A percentile compares a stretch with the other conserved stretches of the same genome.
Evolutionary conservation across 2,797 vertebrate genomes (phyloP).

Genomic region (Acanthiza pusilla): DNA sequence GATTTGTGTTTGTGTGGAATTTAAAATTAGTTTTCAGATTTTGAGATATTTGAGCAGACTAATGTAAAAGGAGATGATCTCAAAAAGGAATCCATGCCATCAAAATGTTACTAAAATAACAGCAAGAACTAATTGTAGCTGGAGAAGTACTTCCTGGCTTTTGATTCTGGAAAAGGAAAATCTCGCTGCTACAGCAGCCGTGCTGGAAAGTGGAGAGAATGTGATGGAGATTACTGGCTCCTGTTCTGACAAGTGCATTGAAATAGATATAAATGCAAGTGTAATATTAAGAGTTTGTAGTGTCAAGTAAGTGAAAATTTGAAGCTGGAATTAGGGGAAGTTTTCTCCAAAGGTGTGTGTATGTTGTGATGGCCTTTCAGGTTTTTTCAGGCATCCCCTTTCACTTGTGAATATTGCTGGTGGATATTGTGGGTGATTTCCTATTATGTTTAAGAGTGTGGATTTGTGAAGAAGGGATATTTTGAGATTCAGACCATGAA

Average conservation of each 20-base stretch:
- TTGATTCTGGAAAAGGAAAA: background rate
- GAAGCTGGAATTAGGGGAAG: background rate
- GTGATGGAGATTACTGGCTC: background rate
- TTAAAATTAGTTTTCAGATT: background rate
- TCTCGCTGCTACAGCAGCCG: background rate
- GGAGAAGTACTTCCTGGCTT: background rate
- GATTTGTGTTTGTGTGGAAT: background rate
- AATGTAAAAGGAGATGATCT: background rate
- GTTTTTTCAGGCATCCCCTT: background rate
- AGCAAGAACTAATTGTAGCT: background rate
- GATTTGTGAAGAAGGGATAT: background rate
- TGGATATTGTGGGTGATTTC: background rate
- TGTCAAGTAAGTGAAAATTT: background rate
- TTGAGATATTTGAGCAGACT: background rate
- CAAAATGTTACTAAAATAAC: background rate
- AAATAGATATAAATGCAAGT: background rate
- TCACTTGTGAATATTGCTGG: background rate
- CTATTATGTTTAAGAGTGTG: background rate
- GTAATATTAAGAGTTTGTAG: background rate
- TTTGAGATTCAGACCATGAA: background rate
- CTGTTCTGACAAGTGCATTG: background rate
- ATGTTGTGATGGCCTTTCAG: background rate
- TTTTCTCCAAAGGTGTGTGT: background rate
- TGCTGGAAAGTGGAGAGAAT: background rate
- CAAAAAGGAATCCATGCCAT: background rate